Conservation (phyloP, 1,140 invertebrate genomes). For the Melipona quadrifasciata region DNA sequence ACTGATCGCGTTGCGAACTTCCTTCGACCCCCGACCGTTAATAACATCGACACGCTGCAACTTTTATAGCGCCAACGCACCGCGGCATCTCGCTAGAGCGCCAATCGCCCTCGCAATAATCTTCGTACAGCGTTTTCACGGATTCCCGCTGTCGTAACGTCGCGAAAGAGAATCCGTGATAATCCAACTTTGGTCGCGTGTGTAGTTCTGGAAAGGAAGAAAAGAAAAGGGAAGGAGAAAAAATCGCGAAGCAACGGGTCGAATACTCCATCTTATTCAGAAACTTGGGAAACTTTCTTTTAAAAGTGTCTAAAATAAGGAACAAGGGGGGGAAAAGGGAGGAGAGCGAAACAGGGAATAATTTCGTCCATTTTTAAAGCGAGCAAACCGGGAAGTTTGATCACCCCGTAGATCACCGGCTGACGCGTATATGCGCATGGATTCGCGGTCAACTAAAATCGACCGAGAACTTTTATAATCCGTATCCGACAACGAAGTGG, state of each 20-base stretch:
- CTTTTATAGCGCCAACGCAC: neutral
- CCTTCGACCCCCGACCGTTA: neutral
- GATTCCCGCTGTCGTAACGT: neutral
- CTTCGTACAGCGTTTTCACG: neutral
- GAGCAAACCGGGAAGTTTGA: slow-evolving; percentile 1
- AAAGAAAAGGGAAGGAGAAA: no score
- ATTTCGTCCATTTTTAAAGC: neutral
- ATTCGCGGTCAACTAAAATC: slow-evolving; percentile 11
- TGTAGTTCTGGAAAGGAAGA: no score
- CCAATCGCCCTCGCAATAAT: neutral
- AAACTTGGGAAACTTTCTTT: neutral
- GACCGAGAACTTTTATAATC: slow-evolving; percentile 32
- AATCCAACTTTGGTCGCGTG: neutral
- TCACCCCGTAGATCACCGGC: neutral
- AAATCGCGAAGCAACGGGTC: neutral
- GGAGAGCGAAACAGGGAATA: neutral
- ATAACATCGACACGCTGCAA: neutral
- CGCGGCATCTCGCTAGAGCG: neutral
- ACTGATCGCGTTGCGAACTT: neutral
- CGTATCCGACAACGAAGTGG: slow-evolving; percentile 17
- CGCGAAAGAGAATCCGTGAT: neutral
- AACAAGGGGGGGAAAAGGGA: neutral
- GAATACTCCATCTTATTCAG: neutral
- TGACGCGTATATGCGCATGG: neutral
- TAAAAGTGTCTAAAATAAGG: neutral